These are phyloP conservation scores for Eurypyga helias DNA, from an alignment of 2,113 vertebrate genomes.

Conservation along the genomic window DNA sequence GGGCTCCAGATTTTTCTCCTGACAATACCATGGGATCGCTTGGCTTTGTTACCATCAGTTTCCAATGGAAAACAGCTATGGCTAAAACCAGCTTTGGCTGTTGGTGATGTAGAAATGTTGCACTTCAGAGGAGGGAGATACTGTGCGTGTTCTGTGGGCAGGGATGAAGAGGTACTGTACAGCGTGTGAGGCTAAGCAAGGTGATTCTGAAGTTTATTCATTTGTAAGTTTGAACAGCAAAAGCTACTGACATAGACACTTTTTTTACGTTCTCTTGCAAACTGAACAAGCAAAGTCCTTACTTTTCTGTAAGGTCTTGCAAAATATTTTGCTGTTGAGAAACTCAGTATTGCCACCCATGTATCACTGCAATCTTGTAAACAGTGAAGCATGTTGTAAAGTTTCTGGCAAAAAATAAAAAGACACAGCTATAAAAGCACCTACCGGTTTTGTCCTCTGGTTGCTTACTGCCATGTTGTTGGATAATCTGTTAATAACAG, in stretches of 20 bases:
- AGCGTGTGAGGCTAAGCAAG: neutral
- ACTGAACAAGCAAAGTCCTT: neutral
- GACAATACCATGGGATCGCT: neutral
- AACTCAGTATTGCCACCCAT: neutral
- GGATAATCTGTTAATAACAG: neutral
- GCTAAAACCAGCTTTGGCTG: neutral
- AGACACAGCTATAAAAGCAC: neutral
- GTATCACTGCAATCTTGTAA: neutral
- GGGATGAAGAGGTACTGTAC: neutral
- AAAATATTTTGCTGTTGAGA: neutral
- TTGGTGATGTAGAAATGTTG: neutral
- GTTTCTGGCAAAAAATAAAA: neutral
- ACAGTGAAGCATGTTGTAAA: neutral
- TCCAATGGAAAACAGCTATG: neutral
- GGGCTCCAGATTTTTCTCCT: neutral
- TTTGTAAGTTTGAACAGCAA: neutral
- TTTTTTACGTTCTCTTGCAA: neutral
- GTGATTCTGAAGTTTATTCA: neutral
- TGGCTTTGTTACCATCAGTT: neutral
- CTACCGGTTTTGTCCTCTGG: neutral
- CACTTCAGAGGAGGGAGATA: neutral
- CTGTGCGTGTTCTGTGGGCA: neutral
- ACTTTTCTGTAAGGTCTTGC: neutral
- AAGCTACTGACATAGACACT: neutral
- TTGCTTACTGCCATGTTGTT: neutral